phyloP scores from a whole-genome alignment of 2,797 vertebrate genomes.

The Tamandua tetradactyla region DNA sequence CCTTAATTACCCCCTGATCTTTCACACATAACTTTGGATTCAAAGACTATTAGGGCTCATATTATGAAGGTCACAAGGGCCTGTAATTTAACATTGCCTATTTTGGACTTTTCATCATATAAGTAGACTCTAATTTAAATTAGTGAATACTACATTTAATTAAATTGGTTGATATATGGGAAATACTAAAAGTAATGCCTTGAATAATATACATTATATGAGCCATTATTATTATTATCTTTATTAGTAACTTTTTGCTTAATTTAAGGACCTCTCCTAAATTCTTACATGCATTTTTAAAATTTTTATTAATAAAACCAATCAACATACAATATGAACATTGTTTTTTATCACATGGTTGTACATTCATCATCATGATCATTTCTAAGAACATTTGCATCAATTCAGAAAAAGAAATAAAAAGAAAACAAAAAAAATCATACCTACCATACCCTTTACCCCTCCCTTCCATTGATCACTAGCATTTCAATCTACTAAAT shows the following conservation, averaged over 20 bases:
- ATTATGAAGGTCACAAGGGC: neutral
- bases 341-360: too few species aligned
- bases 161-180: neutral
- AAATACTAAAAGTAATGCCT: neutral
- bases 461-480: too few species aligned
- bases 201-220: neutral
- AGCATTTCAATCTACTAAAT: too few species aligned
- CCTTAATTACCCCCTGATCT: neutral
- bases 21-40: neutral
- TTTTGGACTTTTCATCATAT: constrained; percentile 15
- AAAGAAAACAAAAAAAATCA: too few species aligned
- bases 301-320: too few species aligned
- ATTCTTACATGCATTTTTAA: neutral
- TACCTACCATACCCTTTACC: too few species aligned
- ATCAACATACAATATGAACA: too few species aligned
- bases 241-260: neutral
- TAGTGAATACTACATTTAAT: neutral
- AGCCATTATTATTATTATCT: neutral
- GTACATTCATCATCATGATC: too few species aligned
- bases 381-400: too few species aligned
- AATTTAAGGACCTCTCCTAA: neutral
- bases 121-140: constrained; percentile 7
- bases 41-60: neutral
- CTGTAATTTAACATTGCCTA: neutral
- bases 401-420: too few species aligned